Evolutionary conservation across 2,797 vertebrate genomes (phyloP).

Genomic region (Natrix natrix): DNA sequence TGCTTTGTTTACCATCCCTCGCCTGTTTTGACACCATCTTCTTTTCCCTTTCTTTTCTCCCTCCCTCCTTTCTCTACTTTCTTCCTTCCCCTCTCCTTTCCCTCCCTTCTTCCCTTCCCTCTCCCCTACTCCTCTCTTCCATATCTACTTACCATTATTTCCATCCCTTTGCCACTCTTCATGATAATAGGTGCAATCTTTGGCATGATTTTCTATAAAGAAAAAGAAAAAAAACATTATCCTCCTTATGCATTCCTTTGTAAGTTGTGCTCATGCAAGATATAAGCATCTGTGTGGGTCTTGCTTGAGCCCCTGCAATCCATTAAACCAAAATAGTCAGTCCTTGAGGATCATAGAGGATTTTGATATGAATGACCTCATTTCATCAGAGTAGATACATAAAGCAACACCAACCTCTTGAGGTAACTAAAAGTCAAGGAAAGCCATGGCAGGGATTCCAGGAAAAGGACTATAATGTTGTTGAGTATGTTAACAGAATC

Average conservation of each 20-base stretch:
- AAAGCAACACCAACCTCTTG: neutral
- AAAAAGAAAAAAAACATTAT: neutral
- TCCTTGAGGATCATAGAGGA: neutral
- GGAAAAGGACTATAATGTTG: neutral
- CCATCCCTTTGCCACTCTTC: neutral
- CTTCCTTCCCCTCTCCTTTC: too few relatives aligned
- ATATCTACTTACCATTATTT: neutral
- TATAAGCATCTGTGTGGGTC: neutral
- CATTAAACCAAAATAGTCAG: neutral
- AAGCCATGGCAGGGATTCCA: neutral
- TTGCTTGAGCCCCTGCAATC: neutral
- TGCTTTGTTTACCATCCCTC: too few relatives aligned
- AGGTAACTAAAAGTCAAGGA: neutral
- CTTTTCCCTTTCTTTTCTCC: too few relatives aligned
- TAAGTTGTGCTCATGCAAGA: neutral
- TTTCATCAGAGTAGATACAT: neutral
- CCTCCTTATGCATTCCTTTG: neutral
- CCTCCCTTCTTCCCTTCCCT: too few relatives aligned
- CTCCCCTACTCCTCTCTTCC: too few relatives aligned
- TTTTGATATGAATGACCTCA: neutral
- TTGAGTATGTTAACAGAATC: neutral
- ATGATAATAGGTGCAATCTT: neutral
- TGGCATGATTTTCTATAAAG: accelerated
- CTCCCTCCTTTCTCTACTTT: too few relatives aligned
- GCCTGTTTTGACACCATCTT: too few relatives aligned